A percentile compares a stretch with the other conserved stretches of the same genome.
Conservation (phyloP, 2,113 vertebrate genomes). For the Desmodus rotundus region DNA sequence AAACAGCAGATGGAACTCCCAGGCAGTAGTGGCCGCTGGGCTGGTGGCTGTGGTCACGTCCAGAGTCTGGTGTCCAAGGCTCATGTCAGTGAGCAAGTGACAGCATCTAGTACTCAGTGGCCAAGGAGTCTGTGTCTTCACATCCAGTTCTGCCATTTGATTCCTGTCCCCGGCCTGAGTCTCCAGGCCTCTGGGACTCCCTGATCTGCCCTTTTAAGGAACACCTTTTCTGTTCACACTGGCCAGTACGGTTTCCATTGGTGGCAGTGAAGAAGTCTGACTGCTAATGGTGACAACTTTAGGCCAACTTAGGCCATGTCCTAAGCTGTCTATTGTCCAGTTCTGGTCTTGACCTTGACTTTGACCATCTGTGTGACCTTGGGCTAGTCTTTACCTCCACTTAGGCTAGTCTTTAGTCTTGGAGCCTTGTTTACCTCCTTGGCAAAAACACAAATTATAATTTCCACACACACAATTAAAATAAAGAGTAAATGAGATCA, state of each 20-base stretch:
- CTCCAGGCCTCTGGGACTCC: not conserved
- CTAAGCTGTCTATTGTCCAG: not conserved
- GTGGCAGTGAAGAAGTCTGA: too few relatives aligned
- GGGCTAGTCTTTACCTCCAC: not conserved
- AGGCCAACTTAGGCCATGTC: not conserved
- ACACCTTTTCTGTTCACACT: not conserved
- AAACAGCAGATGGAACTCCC: not conserved
- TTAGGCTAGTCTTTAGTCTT: not conserved
- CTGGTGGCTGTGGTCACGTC: not conserved
- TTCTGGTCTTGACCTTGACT: not conserved
- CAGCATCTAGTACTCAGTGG: accelerated
- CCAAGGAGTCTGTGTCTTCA: accelerated
- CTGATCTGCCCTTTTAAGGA: too few relatives aligned
- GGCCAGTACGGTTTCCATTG: not conserved
- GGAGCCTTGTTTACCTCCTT: not conserved
- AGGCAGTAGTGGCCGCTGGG: not conserved
- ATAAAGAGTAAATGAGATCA: not conserved
- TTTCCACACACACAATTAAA: not conserved
- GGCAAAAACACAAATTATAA: not conserved
- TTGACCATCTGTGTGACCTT: not conserved
- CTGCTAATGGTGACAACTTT: not conserved
- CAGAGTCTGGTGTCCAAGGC: not conserved
- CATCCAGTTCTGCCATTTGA: not conserved
- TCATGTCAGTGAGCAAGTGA: accelerated
- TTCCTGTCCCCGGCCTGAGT: not conserved